Percentiles rank a stretch among this genome's conserved stretches.
Evolutionary conservation across 2,888 invertebrate genomes (phyloP).

Genomic region (Ceramica pisi): DNA sequence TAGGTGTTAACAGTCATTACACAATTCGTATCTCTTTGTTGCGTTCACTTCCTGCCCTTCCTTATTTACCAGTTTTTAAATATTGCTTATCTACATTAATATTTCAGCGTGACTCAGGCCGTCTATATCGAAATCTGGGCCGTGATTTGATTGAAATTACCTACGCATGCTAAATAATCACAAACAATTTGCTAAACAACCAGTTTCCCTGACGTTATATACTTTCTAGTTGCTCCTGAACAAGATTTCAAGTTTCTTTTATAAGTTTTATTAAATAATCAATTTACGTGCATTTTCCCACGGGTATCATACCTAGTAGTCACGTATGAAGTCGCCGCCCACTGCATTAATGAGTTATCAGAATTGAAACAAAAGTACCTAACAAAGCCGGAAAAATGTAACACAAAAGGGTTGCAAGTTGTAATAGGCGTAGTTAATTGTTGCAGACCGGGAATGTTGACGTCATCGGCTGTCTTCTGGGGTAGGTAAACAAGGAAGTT

Average conservation of each 20-base stretch:
- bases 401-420: slow-evolving; percentile 32
- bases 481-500: slow-evolving; percentile 61
- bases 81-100: slow-evolving; percentile 3
- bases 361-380: slow-evolving; percentile 45
- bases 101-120: slow-evolving; percentile 16
- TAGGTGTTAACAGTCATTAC: slow-evolving; percentile 51
- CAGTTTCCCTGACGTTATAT: background rate
- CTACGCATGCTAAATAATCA: background rate
- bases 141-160: background rate
- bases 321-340: slow-evolving; percentile 24
- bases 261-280: background rate
- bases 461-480: slow-evolving; percentile 58
- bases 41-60: slow-evolving; percentile 42
- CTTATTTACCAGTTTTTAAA: slow-evolving; percentile 6
- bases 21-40: slow-evolving; percentile 43
- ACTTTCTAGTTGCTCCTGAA: background rate
- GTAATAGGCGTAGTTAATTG: slow-evolving; percentile 30
- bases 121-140: background rate
- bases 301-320: slow-evolving; percentile 12
- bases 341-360: slow-evolving; percentile 52
- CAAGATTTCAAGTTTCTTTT: background rate
- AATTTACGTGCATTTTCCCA: slow-evolving; percentile 27
- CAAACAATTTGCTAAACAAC: background rate
- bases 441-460: slow-evolving; percentile 50
- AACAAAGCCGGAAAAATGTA: slow-evolving; percentile 21